These are phyloP conservation scores for Himantopus leucocephalus DNA, from an alignment of 2,113 vertebrate genomes.

Conservation along the genomic window DNA sequence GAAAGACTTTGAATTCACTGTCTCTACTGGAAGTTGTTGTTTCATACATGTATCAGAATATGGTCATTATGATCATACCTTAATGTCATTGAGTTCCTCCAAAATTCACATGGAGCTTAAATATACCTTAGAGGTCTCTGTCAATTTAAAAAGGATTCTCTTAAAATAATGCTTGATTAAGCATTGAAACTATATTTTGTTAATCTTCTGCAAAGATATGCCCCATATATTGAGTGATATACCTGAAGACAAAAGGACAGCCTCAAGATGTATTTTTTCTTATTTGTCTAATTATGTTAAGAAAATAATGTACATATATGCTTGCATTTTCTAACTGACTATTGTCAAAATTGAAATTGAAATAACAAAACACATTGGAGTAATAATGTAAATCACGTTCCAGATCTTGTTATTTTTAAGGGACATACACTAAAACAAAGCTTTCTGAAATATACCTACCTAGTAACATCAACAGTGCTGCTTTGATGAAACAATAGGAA, in stretches of 20 bases:
- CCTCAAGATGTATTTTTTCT: not conserved
- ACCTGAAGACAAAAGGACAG: not conserved
- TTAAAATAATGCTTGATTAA: not conserved
- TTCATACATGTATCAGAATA: not conserved
- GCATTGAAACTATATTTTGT: not conserved
- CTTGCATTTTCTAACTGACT: not conserved
- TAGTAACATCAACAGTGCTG: not conserved
- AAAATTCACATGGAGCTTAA: not conserved
- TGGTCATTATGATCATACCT: not conserved
- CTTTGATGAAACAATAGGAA: not conserved
- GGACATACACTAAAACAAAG: not conserved
- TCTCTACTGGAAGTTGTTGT: not conserved
- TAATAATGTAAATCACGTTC: not conserved
- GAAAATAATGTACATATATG: not conserved
- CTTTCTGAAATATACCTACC: not conserved
- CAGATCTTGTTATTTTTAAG: not conserved
- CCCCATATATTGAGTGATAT: not conserved
- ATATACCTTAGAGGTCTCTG: not conserved
- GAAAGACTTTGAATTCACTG: not conserved
- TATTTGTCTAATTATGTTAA: not conserved
- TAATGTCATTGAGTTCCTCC: not conserved
- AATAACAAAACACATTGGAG: not conserved
- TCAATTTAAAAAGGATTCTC: not conserved
- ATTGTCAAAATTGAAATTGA: not conserved
- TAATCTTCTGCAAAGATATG: not conserved